Evolutionary conservation across 2,113 vertebrate genomes (phyloP).

Genomic region (Mungos mungo): DNA sequence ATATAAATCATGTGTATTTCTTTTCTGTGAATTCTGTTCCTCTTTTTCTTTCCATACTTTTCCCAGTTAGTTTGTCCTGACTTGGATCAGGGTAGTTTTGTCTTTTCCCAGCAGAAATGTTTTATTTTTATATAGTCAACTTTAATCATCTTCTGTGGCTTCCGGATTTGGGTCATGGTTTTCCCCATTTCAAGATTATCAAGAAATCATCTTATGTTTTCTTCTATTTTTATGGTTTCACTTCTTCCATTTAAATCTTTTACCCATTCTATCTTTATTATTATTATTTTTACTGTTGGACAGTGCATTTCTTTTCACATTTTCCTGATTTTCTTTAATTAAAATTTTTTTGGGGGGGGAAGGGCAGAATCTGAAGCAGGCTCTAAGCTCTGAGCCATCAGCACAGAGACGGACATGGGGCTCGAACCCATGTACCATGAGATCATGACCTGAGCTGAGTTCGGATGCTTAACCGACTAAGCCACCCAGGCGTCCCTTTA

Average conservation of each 20-base stretch:
- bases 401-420: neutral
- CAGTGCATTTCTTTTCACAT: neutral
- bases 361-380: neutral
- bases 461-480: neutral
- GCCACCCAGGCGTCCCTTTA: neutral
- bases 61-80: neutral
- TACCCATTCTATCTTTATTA: neutral
- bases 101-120: neutral
- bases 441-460: neutral
- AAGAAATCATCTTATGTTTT: neutral
- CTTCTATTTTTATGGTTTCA: slow-evolving; percentile 4
- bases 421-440: neutral
- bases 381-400: neutral
- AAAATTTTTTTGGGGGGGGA: too few relatives aligned
- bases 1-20: neutral
- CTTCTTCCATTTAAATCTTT: slow-evolving; percentile 36
- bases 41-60: neutral
- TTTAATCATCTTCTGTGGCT: neutral
- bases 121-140: slow-evolving; percentile 19
- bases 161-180: slow-evolving; percentile 11
- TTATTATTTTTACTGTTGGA: neutral
- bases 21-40: neutral
- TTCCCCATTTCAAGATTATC: neutral
- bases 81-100: neutral
- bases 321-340: neutral